Evolutionary conservation across 2,888 invertebrate genomes (phyloP), one percentile per base, ranked within the genome.

Genomic region (Cataglyphis rosenhaueri): DNA sequence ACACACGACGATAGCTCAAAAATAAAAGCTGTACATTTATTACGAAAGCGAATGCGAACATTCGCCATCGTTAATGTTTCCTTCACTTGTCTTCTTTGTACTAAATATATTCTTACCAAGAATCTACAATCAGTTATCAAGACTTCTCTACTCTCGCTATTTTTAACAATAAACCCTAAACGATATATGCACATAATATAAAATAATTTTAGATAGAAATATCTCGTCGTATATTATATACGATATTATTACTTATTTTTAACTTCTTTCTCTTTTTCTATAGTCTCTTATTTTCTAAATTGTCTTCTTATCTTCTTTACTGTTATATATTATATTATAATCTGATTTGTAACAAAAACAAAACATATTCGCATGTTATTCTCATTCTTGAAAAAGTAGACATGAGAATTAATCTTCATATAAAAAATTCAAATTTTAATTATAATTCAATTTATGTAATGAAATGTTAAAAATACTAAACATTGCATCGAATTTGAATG

Each of bases 11-110:
- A 85, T 83, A 91, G 84, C 81, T 89, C 85, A 88, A 88, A 87
- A 89, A 90, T 91, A 91, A 91, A 91, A 84, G 84, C 75, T 91
- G 89, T 90, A 91, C 85, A 91, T 91, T 91, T 91, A 88, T 84
- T 88, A 87, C 81, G 84, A 84, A 71, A 82, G 57, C n/a, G 44
- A 78, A 59, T 32, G 41, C 32, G 57, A 57, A 38, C 15, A n/a
- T 18, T 65, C 12, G 52, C n/a, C 52, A 38, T 55, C 35, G 65
- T 52, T 25, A 25, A n/a, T 66, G 18, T 65, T 35, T 55, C 38
- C 52, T 52, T 15, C 35, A 18, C 44, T 66, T 44, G 44, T 64
- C 21, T 35, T 64, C 32, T 44, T 48, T 9, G 35, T 29, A 41
- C 2, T 41, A 59, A 62, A 32, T 62, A 62, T 44, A 62, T 52